A percentile compares a stretch with the other conserved stretches of the same genome.
Evolutionary conservation across 2,888 invertebrate genomes (phyloP).

Genomic region (Meteorus colon): DNA sequence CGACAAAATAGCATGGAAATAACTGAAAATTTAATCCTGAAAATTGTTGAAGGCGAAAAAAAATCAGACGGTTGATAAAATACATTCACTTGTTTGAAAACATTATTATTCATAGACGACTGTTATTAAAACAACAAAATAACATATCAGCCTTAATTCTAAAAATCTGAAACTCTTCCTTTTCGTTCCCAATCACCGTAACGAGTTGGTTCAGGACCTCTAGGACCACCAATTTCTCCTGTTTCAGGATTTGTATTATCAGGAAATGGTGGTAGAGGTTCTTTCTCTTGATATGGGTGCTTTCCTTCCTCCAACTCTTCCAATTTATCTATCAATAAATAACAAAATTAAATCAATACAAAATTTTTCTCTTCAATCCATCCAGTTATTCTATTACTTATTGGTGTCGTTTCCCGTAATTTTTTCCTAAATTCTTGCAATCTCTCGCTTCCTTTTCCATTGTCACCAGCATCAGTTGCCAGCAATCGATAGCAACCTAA

Average conservation of each 20-base stretch:
- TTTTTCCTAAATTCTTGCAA: slow-evolving; percentile 85
- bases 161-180: slow-evolving; percentile 97
- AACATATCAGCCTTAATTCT: slow-evolving; percentile 56
- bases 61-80: not conserved
- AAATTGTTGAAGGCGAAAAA: not conserved
- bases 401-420: slow-evolving; percentile 78
- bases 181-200: slow-evolving; percentile 99
- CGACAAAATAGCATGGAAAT: not conserved
- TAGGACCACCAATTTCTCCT: slow-evolving; percentile 95
- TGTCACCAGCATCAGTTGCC: slow-evolving; percentile 55
- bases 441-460: slow-evolving; percentile 74
- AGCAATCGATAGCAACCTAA: slow-evolving; percentile 51
- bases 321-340: slow-evolving; percentile 74
- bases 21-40: not conserved
- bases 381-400: slow-evolving; percentile 64
- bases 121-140: slow-evolving; percentile 9
- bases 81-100: not conserved
- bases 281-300: slow-evolving; percentile 86
- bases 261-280: slow-evolving; percentile 89
- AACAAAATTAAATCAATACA: not conserved
- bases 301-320: slow-evolving; percentile 82
- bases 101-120: slow-evolving; percentile 18
- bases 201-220: slow-evolving; percentile 98
- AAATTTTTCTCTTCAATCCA: not conserved
- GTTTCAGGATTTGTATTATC: slow-evolving; percentile 92